Conservation (phyloP, 2,797 vertebrate species). For the Vipera ursinii region DNA sequence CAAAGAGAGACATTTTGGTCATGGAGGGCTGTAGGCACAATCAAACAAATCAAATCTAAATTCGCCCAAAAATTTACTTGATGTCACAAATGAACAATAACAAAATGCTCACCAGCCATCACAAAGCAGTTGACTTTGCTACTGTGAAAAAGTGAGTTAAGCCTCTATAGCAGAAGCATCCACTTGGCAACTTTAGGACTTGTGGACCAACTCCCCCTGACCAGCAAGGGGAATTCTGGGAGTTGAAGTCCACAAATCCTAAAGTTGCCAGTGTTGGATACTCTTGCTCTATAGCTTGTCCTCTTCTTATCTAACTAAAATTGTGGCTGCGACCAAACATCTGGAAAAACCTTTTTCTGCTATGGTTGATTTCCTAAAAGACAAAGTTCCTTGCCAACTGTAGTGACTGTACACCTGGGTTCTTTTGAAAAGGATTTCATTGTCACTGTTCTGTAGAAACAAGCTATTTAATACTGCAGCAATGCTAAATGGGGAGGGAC, state of each 20-base stretch:
- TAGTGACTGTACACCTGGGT: background rate
- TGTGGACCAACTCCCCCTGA: too few species aligned
- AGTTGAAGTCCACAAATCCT: too few species aligned
- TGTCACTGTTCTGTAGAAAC: background rate
- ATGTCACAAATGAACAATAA: background rate
- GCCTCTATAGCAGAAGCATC: background rate
- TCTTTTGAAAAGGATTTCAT: background rate
- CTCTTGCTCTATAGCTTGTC: background rate
- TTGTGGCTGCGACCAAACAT: background rate
- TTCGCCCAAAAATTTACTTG: background rate
- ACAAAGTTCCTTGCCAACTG: background rate
- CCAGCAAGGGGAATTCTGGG: too few species aligned
- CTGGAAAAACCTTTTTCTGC: background rate
- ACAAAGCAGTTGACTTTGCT: background rate
- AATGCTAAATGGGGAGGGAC: background rate
- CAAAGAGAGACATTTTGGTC: background rate
- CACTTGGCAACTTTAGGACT: too few species aligned
- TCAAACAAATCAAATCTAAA: background rate
- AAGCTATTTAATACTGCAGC: background rate
- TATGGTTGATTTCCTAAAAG: background rate
- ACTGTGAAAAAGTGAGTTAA: background rate
- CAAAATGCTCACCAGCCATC: background rate
- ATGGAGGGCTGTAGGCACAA: background rate
- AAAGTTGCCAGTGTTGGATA: too few species aligned
- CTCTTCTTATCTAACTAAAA: background rate